Percentiles rank a stretch among this genome's conserved stretches.
These are phyloP conservation scores for Thripadectes ignobilis DNA, from an alignment of 2,797 vertebrate species.

Conservation along the genomic window DNA sequence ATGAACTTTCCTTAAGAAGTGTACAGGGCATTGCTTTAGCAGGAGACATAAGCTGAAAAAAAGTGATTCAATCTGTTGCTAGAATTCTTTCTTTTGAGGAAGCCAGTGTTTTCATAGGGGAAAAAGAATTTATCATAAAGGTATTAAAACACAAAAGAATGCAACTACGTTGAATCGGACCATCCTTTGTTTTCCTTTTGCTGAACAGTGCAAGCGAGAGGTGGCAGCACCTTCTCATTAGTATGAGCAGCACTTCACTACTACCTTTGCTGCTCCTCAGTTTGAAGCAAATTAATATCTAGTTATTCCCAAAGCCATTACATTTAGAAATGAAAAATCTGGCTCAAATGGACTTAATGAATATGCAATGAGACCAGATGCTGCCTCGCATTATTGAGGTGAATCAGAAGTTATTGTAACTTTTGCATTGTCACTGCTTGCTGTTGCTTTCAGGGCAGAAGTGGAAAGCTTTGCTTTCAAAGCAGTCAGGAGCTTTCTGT, in stretches of 20 bases:
- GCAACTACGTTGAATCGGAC: not conserved
- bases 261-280: not conserved
- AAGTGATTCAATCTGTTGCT: not conserved
- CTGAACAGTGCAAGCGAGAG: not conserved
- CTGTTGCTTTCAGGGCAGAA: not conserved
- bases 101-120: not conserved
- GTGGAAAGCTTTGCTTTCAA: not conserved
- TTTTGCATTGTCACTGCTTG: not conserved
- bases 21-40: not conserved
- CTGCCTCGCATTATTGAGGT: conserved; percentile 11
- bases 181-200: not conserved
- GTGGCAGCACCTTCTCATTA: conserved; percentile 57
- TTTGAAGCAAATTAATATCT: conserved; percentile 56
- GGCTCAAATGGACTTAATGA: conserved; percentile 5
- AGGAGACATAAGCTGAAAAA: not conserved
- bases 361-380: conserved; percentile 46
- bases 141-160: not conserved
- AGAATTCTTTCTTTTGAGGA: not conserved
- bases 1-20: not conserved
- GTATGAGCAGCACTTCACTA: not conserved
- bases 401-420: conserved; percentile 33
- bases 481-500: not conserved
- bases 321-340: conserved; percentile 40
- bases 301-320: conserved; percentile 14
- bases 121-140: not conserved